Evolutionary conservation across 37 sponge, comb jelly and placozoan genomes (phyloP).

Genomic region (Halisarca cf. caerulea): DNA sequence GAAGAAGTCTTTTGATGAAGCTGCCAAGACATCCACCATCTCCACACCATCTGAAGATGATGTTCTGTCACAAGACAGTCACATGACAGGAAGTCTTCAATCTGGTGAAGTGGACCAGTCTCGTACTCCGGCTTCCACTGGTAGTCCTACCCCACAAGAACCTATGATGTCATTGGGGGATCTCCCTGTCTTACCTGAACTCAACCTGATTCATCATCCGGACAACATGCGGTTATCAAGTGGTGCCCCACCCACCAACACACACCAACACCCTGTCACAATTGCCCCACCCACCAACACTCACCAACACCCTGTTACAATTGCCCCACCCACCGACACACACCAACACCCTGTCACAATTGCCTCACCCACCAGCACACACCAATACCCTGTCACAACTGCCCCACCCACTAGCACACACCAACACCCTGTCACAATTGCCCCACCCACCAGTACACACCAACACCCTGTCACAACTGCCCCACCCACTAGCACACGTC

Average conservation of each 20-base stretch:
- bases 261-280: background rate
- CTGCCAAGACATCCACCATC: background rate
- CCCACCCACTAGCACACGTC: background rate
- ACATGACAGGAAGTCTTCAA: no score
- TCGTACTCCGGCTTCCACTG: no score
- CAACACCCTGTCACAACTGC: background rate
- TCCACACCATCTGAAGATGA: no score
- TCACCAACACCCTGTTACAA: background rate
- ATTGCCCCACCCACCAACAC: background rate
- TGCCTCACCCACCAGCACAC: background rate
- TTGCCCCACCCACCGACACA: background rate
- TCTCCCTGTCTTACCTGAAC: no score
- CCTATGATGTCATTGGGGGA: no score
- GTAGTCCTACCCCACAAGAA: no score
- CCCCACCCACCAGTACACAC: background rate
- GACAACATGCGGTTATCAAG: no score
- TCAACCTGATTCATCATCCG: no score
- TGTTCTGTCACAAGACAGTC: no score
- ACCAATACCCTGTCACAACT: background rate
- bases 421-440: background rate
- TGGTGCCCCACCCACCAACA: background rate
- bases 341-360: background rate
- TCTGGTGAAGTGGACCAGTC: no score
- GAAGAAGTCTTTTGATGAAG: constrained; percentile 64
- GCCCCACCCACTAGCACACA: background rate